phyloP scores from a whole-genome alignment of 2,888 invertebrate genomes.

The Nowickia ferox region DNA sequence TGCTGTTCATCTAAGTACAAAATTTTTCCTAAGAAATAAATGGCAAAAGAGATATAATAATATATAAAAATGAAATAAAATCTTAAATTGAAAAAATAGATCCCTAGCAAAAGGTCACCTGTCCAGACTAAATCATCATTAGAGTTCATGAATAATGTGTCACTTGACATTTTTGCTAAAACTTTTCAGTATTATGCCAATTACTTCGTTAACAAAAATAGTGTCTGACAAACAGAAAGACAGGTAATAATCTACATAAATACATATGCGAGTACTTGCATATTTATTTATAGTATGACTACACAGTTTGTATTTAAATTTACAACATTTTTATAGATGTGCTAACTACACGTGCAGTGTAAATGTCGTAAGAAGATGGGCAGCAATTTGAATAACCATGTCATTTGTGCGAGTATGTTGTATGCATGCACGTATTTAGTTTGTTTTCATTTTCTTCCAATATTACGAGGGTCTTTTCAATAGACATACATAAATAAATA shows the following conservation, averaged over 20 bases:
- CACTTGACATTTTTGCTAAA: slow-evolving; percentile 65
- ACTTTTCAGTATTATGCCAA: slow-evolving; percentile 33
- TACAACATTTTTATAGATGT: slow-evolving; percentile 35
- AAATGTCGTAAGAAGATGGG: slow-evolving; percentile 19
- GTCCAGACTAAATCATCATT: slow-evolving; percentile 67
- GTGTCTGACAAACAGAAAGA: neutral
- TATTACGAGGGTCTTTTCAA: slow-evolving; percentile 15
- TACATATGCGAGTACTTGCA: neutral
- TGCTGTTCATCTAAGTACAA: slow-evolving; percentile 42
- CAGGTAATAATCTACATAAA: slow-evolving; percentile 10
- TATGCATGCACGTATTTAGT: neutral
- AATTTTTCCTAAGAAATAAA: slow-evolving; percentile 37
- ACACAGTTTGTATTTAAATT: slow-evolving; percentile 12
- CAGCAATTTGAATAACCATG: slow-evolving; percentile 29
- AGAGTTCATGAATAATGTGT: slow-evolving; percentile 68
- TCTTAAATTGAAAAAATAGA: slow-evolving; percentile 38
- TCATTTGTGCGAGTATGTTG: neutral
- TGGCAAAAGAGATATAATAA: neutral
- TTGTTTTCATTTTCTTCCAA: neutral
- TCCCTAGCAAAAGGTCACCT: slow-evolving; percentile 34
- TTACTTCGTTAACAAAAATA: slow-evolving; percentile 54
- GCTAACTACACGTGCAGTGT: neutral
- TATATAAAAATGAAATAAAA: slow-evolving; percentile 14
- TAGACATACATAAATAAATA: no score
- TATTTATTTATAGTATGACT: neutral